Evolutionary conservation across 2,113 vertebrate species (phyloP).

Genomic region (Cheirogaleus medius): DNA sequence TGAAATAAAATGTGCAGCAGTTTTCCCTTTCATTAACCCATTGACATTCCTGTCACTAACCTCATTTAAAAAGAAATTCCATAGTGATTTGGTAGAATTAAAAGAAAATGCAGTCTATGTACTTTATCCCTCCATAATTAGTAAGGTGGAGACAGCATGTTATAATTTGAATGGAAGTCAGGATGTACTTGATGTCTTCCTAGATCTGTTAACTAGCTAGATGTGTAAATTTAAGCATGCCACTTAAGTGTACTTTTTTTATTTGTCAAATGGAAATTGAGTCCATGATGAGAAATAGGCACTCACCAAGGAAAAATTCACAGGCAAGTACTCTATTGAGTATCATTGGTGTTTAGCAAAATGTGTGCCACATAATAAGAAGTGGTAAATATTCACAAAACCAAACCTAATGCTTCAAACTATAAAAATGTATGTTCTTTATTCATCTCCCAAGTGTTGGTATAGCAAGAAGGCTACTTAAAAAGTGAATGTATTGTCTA

Average conservation of each 20-base stretch:
- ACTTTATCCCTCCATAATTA: slow-evolving; percentile 47
- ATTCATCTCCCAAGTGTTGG: not conserved
- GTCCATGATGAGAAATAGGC: not conserved
- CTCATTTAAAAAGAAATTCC: slow-evolving; percentile 68
- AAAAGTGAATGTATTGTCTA: not conserved
- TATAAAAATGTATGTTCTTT: not conserved
- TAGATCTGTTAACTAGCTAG: slow-evolving; percentile 4
- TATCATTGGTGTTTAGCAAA: not conserved
- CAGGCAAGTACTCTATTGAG: not conserved
- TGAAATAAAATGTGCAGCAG: slow-evolving; percentile 50
- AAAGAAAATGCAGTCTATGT: slow-evolving; percentile 64
- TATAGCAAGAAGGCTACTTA: not conserved
- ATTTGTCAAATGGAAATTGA: not conserved
- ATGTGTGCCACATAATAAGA: not conserved
- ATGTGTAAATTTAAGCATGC: not conserved
- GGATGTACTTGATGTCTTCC: not conserved
- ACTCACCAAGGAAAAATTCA: not conserved
- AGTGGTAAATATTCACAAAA: not conserved
- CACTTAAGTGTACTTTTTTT: not conserved
- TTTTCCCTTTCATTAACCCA: slow-evolving; percentile 75
- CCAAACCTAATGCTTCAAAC: not conserved
- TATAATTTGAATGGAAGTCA: slow-evolving; percentile 37
- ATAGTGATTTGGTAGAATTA: slow-evolving; percentile 60
- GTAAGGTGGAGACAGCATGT: slow-evolving; percentile 10
- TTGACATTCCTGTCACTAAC: slow-evolving; percentile 69